Base-by-base conservation (phyloP, 2,888 invertebrate genomes). In the Erpobdella octoculata region DNA sequence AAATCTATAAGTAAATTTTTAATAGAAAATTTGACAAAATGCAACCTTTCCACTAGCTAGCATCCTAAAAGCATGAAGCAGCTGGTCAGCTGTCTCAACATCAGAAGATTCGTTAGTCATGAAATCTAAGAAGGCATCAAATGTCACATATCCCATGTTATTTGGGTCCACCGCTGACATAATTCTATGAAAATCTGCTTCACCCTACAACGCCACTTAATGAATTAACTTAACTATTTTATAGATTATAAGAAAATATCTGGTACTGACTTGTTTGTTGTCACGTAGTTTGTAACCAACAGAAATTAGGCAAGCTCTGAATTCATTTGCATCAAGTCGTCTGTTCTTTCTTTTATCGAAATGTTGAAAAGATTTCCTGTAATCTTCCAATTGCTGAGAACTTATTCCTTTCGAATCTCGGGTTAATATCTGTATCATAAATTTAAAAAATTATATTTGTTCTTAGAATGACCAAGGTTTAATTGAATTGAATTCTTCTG, bases 61-160 rank as follows among this genome's bases (percentile, higher is more conserved):
- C 59, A 77, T 75, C 48, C 72, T 73, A 74, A 77, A 77, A 46
- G 76, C 75, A 53, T 77, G 75, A 72, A 77, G 75, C 33, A 77
- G 75, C 53, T 77, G 77, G 41, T 77, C 77, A 18, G 76, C 75
- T 33, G 76, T 77, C 71, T 77, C 76, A 8, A 74, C 75, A 65
- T 74, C 76, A 69, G 92, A 92, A 77, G 91, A 90, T 85, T 95
- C 94, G 85, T 94, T 93, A 83, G 93, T 97, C 95, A 97, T 95
- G 85, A 96, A 97, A 86, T 97, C 96, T 82, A 97, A 88, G 91
- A 97, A 96, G 79, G 96, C 91, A 83, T 97, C 96, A 84, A 97
- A 97, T 84, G 93, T 92, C 72, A 97, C 93, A 83, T 90, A 92
- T 78, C 95, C 93, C 28, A 92, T 91, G 85, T 88, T 91, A 86